These are phyloP conservation scores for Callipepla squamata DNA, from an alignment of 2,113 vertebrate species.

Conservation along the genomic window DNA sequence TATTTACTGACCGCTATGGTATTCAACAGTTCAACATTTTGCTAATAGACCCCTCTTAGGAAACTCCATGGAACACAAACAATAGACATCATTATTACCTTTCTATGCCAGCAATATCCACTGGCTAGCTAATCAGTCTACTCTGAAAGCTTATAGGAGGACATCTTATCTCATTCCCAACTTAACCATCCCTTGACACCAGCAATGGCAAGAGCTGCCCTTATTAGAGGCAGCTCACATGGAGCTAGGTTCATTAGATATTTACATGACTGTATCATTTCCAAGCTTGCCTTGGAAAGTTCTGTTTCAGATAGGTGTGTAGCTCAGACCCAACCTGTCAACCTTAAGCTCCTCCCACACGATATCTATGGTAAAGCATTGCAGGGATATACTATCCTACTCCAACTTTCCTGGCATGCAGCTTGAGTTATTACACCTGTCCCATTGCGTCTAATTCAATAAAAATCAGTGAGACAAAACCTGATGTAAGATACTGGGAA, in stretches of 20 bases:
- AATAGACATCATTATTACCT: neutral
- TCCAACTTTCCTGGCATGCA: neutral
- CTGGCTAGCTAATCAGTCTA: neutral
- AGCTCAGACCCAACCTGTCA: neutral
- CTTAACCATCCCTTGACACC: neutral
- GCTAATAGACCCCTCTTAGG: neutral
- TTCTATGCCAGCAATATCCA: neutral
- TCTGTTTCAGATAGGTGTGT: neutral
- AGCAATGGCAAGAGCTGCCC: neutral
- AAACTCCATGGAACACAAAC: neutral
- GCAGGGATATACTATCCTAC: neutral
- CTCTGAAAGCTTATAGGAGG: neutral
- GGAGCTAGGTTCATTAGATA: neutral
- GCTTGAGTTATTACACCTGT: neutral
- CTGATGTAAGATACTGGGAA: neutral
- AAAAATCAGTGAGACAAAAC: neutral
- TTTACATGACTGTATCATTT: neutral
- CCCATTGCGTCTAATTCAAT: neutral
- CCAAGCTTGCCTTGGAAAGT: neutral
- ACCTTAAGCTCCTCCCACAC: neutral
- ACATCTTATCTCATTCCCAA: neutral
- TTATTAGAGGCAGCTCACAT: rapidly evolving
- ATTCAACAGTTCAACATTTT: neutral
- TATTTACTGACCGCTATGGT: neutral
- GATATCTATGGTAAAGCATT: neutral